A percentile compares a stretch with the other conserved stretches of the same genome.
Evolutionary conservation across 2,113 vertebrate species (phyloP).

Genomic region (Phalacrocorax carbo): DNA sequence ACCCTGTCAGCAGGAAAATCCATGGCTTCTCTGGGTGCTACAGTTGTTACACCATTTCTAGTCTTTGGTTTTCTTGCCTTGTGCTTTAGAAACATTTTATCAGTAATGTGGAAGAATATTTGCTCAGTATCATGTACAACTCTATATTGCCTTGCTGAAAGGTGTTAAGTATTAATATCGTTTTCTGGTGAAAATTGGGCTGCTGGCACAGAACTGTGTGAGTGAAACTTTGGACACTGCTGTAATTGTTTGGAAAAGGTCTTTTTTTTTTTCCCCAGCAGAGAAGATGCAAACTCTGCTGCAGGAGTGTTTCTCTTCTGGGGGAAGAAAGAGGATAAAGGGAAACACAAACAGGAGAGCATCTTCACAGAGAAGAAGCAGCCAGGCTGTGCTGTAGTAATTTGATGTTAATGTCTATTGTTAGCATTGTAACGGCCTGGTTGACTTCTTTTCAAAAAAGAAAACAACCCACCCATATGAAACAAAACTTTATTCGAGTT

Average conservation of each 20-base stretch:
- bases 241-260: not conserved
- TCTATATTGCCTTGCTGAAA: not conserved
- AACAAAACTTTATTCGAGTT: not conserved
- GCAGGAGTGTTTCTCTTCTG: not conserved
- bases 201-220: not conserved
- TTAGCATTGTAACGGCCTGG: not conserved
- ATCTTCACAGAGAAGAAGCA: not conserved
- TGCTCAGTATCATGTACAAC: accelerated
- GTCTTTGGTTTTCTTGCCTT: not conserved
- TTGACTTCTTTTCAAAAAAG: not conserved
- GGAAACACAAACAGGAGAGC: not conserved
- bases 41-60: not conserved
- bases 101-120: not conserved
- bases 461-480: not conserved
- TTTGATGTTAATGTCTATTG: not conserved
- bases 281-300: not conserved
- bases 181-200: not conserved
- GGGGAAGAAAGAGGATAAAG: not conserved
- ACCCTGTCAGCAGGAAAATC: not conserved
- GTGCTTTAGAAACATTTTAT: not conserved
- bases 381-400: not conserved
- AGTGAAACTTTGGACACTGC: not conserved
- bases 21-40: not conserved
- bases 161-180: not conserved
- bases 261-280: not conserved